phyloP scores from a whole-genome alignment of 2,797 vertebrate genomes.

The Thamnophis elegans region DNA sequence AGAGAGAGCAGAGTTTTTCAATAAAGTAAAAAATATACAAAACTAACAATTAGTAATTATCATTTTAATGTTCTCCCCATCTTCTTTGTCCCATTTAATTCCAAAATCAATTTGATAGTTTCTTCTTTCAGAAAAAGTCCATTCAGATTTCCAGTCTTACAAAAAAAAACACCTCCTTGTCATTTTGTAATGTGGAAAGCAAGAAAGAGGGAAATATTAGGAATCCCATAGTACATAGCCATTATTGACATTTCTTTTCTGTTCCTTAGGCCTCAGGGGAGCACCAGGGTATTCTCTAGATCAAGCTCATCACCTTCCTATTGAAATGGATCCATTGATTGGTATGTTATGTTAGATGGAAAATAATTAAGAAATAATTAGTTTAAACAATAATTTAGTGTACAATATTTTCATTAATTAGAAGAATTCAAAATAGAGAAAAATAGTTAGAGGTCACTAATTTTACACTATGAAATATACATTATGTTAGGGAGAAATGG shows the following conservation, averaged over 20 bases:
- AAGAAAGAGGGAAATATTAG: neutral
- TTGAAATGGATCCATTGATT: constrained; percentile 96
- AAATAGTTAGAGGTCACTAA: neutral
- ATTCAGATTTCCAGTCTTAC: neutral
- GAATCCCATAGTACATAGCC: neutral
- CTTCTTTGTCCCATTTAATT: neutral
- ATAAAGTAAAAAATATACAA: neutral
- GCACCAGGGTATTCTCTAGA: constrained; percentile 97
- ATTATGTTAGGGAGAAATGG: neutral
- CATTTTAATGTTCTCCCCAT: neutral
- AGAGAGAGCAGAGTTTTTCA: neutral
- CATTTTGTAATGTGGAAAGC: neutral
- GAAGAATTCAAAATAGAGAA: constrained; percentile 38
- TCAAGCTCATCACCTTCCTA: constrained; percentile 97
- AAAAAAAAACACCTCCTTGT: neutral
- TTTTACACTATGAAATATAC: constrained; percentile 27
- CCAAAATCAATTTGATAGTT: neutral
- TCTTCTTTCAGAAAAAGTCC: neutral
- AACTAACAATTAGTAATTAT: neutral
- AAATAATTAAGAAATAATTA: constrained; percentile 43
- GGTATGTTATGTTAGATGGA: constrained; percentile 74
- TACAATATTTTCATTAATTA: constrained; percentile 14
- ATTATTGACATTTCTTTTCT: constrained; percentile 26
- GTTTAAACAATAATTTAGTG: constrained; percentile 31
- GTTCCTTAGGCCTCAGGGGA: constrained; percentile 86